Evolutionary conservation across 2,113 vertebrate species (phyloP), one percentile per base, ranked within the genome.

Genomic region (Candoia aspera): DNA sequence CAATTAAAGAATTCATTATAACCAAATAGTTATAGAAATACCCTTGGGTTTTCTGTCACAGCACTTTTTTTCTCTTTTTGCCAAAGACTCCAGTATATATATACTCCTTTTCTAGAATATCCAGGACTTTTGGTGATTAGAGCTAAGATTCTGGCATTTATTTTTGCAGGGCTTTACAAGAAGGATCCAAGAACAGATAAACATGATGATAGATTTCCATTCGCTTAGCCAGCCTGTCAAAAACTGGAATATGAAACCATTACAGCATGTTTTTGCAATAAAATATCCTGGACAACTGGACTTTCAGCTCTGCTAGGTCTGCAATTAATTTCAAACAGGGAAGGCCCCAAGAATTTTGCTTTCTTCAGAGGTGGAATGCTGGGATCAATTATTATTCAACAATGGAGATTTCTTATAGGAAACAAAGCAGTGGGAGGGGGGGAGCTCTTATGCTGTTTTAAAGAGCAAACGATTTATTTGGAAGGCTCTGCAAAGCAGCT

Each of bases 351-450:
- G 26, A 93, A 84, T 94, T 96, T 97, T 95, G 93, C 37, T 0
- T 5, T 89, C 92, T 95, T 1, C 0, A 89, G 26, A 24, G 62
- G 62, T 93, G 23, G 83, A 88, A 89, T 92, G 21, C 94, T 97
- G 95, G 95, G 89, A 93, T 95, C 91, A 94, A 93, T 96, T 97
- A 95, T 94, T 95, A 84, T 93, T 94, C 88, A 91, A 54, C 94
- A 95, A 96, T 95, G 26, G 73, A 53, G 8, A 86, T 83, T 83
- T 87, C 58, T 91, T 42, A 87, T 93, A 94, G 88, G n/a, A 95
- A 95, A 92, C 59, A 84, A 17, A 93, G 85, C 79, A 93, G 92
- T 92, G 93, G 93, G 79, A 6, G 91, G 89, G 23, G 0, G 91
- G 92, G 91, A 87, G 29, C 86, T 92, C 92, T 95, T 96, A 54